A percentile compares a stretch with the other conserved stretches of the same genome.
phyloP scores from a whole-genome alignment of 2,113 vertebrate species.

The Balaenoptera acutorostrata region DNA sequence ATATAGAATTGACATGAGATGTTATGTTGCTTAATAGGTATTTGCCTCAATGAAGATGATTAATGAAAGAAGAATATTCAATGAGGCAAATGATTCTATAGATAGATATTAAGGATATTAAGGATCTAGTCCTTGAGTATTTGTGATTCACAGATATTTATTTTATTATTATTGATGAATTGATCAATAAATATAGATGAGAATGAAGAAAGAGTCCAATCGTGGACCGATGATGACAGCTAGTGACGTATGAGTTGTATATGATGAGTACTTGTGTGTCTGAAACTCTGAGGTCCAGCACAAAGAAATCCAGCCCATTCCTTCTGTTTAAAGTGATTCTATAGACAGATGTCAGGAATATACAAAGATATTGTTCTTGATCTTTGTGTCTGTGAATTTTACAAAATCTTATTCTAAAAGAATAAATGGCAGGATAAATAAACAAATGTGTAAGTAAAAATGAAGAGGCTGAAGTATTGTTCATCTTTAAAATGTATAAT shows the following conservation, averaged over 20 bases:
- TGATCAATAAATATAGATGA: not conserved
- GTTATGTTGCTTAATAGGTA: not conserved
- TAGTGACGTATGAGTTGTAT: rapidly evolving
- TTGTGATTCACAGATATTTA: not conserved
- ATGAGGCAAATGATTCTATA: not conserved
- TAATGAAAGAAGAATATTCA: not conserved
- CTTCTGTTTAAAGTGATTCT: too few relatives aligned
- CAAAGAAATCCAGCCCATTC: rapidly evolving
- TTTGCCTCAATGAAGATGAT: not conserved
- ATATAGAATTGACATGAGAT: not conserved
- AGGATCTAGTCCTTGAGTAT: not conserved
- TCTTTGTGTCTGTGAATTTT: not conserved
- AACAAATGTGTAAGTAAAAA: not conserved
- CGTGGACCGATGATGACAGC: rapidly evolving
- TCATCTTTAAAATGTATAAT: not conserved
- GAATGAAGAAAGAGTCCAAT: not conserved
- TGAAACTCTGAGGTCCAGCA: not conserved
- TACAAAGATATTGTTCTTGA: not conserved
- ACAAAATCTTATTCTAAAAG: not conserved
- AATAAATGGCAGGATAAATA: not conserved
- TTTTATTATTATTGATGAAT: not conserved
- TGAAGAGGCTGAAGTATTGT: not conserved
- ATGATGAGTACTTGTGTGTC: rapidly evolving
- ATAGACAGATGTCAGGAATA: not conserved
- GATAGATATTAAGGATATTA: not conserved